Evolutionary conservation across 2,113 vertebrate genomes (phyloP).

Genomic region (Trinectes maculatus): DNA sequence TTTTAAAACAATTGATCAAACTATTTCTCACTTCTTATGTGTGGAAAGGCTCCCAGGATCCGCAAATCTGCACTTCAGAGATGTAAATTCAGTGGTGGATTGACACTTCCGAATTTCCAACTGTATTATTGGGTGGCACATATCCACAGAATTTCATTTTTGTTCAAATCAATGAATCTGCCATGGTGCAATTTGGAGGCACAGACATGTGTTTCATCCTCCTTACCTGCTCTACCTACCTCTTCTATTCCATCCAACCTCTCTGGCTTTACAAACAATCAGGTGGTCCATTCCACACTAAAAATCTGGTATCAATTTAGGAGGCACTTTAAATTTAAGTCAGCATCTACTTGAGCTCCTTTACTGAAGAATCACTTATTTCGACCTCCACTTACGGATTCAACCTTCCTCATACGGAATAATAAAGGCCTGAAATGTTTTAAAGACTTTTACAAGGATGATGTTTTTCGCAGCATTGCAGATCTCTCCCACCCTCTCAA

Average conservation of each 20-base stretch:
- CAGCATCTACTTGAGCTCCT: neutral
- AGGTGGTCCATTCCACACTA: too few species aligned
- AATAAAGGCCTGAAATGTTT: neutral
- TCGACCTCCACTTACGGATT: neutral
- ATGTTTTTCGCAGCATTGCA: neutral
- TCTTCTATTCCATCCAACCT: too few species aligned
- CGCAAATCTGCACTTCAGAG: neutral
- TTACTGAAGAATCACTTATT: neutral
- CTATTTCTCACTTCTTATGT: neutral
- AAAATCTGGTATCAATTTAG: neutral
- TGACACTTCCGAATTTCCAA: neutral
- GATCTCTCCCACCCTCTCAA: neutral
- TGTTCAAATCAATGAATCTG: neutral
- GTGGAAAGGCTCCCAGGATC: neutral
- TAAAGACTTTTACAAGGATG: neutral
- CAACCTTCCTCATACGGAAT: neutral
- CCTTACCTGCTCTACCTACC: neutral
- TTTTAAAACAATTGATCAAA: neutral
- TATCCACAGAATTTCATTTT: neutral
- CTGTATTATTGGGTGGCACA: neutral
- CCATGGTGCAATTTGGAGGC: conserved; percentile 4
- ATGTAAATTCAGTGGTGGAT: neutral
- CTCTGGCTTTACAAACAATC: too few species aligned
- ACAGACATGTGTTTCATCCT: neutral
- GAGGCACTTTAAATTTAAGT: neutral